Percentiles rank a stretch among this genome's conserved stretches.
These are phyloP conservation scores for Thaumatotibia leucotreta DNA, from an alignment of 1,140 invertebrate genomes.

Conservation along the genomic window DNA sequence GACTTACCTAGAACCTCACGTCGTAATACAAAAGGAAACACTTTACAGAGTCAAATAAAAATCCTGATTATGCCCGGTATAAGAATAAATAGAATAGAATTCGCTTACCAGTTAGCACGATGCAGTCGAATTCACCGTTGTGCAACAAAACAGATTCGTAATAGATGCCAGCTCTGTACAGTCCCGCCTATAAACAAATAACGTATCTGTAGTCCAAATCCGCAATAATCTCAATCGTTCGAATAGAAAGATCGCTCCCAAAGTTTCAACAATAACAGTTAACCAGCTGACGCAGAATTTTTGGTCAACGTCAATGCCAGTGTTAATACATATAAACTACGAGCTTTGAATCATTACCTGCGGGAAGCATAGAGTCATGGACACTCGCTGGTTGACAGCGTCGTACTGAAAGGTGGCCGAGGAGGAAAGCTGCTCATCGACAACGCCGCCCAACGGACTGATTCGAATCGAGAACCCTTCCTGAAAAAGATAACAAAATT, in stretches of 20 bases:
- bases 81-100: not conserved
- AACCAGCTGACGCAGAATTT: too few relatives aligned
- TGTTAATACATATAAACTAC: too few relatives aligned
- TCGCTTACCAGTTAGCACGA: conserved; percentile 90
- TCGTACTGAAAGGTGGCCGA: conserved; percentile 77
- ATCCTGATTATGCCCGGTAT: too few relatives aligned
- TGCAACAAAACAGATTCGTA: conserved; percentile 87
- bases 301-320: too few relatives aligned
- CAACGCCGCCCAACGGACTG: conserved; percentile 71
- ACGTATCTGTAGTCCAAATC: too few relatives aligned
- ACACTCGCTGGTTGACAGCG: conserved; percentile 76
- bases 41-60: too few relatives aligned
- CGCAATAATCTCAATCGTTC: too few relatives aligned
- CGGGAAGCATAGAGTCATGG: conserved; percentile 74
- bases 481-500: conserved; percentile 22
- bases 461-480: conserved; percentile 79
- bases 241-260: too few relatives aligned
- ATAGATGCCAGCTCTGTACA: conserved; percentile 89
- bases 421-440: conserved; percentile 75
- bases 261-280: too few relatives aligned
- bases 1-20: too few relatives aligned
- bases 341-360: conserved; percentile 21
- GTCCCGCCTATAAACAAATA: conserved; percentile 78
- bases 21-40: too few relatives aligned
- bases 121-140: conserved; percentile 95